Conservation (phyloP, 2,888 invertebrate genomes). For the Microchrysa polita region DNA sequence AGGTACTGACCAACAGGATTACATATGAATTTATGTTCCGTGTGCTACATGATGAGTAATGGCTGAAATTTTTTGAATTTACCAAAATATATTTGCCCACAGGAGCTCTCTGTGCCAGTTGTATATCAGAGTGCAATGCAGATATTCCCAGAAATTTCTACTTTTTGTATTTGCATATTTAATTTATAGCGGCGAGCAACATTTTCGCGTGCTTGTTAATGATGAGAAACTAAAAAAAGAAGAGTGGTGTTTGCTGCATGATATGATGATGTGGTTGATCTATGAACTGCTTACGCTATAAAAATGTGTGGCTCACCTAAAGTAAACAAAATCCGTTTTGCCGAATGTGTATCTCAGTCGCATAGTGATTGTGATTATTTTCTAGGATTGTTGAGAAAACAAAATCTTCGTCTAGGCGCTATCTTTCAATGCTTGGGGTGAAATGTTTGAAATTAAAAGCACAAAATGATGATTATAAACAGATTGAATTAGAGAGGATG, state of each 20-base stretch:
- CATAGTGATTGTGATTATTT: too few species aligned
- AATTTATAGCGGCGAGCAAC: neutral
- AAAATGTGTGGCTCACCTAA: constrained; percentile 10
- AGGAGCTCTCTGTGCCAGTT: too few species aligned
- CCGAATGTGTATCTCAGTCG: constrained; percentile 20
- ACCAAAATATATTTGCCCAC: too few species aligned
- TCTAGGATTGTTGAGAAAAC: constrained; percentile 1
- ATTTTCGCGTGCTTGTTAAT: neutral
- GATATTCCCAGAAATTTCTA: neutral
- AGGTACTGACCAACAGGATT: too few species aligned
- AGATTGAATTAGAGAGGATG: constrained; percentile 4
- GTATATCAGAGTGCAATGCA: neutral
- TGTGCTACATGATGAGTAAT: too few species aligned
- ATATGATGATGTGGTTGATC: constrained; percentile 13
- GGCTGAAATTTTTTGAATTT: too few species aligned
- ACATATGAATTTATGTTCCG: too few species aligned
- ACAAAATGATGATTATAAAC: constrained; percentile 23
- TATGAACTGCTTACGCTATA: neutral
- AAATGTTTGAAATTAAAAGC: neutral
- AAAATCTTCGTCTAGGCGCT: neutral
- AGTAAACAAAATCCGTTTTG: neutral
- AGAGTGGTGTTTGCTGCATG: neutral
- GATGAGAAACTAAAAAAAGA: neutral
- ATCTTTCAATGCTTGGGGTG: neutral
- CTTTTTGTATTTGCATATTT: neutral